Evolutionary conservation across 2,113 vertebrate genomes (phyloP), one percentile per base, ranked within the genome.

Genomic region (Mustela nigripes): DNA sequence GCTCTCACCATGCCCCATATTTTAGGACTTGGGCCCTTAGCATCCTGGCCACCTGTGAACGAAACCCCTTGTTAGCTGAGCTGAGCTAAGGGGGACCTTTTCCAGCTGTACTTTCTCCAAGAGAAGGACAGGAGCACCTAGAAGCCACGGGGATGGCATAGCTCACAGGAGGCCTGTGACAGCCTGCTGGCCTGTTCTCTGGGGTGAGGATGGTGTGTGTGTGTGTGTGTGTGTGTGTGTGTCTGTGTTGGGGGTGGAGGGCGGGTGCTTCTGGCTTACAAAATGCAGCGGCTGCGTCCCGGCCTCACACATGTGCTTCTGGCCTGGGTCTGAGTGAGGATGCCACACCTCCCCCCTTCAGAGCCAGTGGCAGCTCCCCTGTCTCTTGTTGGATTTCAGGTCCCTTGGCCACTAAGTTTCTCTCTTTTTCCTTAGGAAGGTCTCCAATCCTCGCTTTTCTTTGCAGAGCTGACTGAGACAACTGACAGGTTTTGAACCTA

Each of bases 401-500:
- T 58, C 24, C 45, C 33, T 36, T 21, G 78, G 42, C 65, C 48
- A 45, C 74, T 9, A 28, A 67, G 11, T 89, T 73, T 86, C 45
- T 69, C 50, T 56, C 60, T 67, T 48, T 63, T 48, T 19, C 84
- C 24, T 91, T 50, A 73, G 74, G 69, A 84, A 94, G 87, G 16
- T 69, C 92, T 96, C 80, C 5, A 33, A 78, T 15, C 48, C 58
- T 80, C 7, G 22, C 11, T n/a, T 87, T 58, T 85, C 71, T 69
- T 83, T 83, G 69, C 87, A 39, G 48, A 91, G 62, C 93, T 45
- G 45, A 90, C 42, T 1, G n/a, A 88, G 60, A 95, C 84, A 90
- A 93, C 87, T 73, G 91, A 91, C 93, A 84, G 93, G 60, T 62
- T 80, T 89, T 95, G 89, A 93, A 96, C 76, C 92, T 85, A 94